phyloP scores from a whole-genome alignment of 1,140 invertebrate species.

The Aphis craccivora region DNA sequence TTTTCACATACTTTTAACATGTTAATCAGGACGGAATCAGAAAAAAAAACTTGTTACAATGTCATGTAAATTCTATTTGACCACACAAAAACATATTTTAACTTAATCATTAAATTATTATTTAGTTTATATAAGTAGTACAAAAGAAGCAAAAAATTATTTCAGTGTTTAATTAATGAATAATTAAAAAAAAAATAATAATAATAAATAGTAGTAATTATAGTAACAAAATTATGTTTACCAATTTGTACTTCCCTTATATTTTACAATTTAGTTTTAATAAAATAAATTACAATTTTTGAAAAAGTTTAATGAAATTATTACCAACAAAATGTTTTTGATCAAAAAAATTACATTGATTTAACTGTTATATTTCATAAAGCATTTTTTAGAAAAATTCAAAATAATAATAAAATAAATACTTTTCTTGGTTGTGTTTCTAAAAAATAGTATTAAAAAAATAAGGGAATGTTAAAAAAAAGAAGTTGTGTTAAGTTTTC shows the following conservation, averaged over 20 bases:
- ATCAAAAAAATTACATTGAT: background rate
- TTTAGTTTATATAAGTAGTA: background rate
- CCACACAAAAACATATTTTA: background rate
- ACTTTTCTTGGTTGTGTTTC: background rate
- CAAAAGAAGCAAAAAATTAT: conserved; percentile 9
- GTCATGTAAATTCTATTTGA: background rate
- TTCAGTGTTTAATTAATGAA: background rate
- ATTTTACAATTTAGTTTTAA: background rate
- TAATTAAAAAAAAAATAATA: background rate
- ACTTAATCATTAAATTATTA: background rate
- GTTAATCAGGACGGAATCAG: conserved; percentile 35
- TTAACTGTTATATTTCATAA: background rate
- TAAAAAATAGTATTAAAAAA: background rate
- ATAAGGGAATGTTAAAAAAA: background rate
- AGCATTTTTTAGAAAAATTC: background rate
- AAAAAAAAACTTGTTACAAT: background rate
- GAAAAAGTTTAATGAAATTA: background rate
- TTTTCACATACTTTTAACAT: background rate
- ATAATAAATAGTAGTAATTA: background rate
- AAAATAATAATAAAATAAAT: background rate
- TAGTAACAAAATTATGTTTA: background rate
- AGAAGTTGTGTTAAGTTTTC: background rate
- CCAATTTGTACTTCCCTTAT: background rate
- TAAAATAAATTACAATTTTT: background rate
- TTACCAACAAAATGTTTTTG: background rate